A percentile compares a stretch with the other conserved stretches of the same genome.
These are phyloP conservation scores for Ceraclea dissimilis DNA, from an alignment of 2,888 invertebrate species.

Conservation along the genomic window DNA sequence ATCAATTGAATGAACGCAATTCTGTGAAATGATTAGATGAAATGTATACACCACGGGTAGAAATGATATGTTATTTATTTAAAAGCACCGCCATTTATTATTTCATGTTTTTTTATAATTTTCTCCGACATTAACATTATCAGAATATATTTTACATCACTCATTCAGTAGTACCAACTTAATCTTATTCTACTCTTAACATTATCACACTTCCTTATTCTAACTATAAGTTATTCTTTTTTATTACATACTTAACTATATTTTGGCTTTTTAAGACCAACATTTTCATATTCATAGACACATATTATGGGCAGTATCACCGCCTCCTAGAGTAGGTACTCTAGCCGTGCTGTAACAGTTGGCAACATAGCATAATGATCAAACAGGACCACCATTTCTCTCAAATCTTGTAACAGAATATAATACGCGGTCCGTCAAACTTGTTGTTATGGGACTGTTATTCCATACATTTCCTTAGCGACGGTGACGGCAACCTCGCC, in stretches of 20 bases:
- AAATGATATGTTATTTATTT: not conserved
- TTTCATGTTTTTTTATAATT: not conserved
- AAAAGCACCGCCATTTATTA: not conserved
- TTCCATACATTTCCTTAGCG: too few relatives aligned
- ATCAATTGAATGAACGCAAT: not conserved
- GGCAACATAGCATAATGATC: too few relatives aligned
- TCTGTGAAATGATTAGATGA: not conserved
- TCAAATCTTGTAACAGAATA: too few relatives aligned
- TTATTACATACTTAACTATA: not conserved
- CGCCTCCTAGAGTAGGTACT: too few relatives aligned
- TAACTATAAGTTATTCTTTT: not conserved
- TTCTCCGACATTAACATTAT: not conserved
- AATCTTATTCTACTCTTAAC: not conserved
- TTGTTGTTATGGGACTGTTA: too few relatives aligned
- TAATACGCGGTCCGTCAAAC: too few relatives aligned
- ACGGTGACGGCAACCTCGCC: too few relatives aligned
- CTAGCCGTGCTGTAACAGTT: too few relatives aligned
- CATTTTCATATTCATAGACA: too few relatives aligned
- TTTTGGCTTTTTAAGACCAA: not conserved
- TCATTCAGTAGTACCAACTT: too few relatives aligned
- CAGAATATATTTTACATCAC: not conserved
- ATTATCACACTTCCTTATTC: not conserved
- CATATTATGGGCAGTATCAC: too few relatives aligned
- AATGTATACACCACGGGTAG: not conserved
- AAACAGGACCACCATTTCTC: too few relatives aligned